phyloP scores from a whole-genome alignment of 2,888 invertebrate species.

The Hemaris fuciformis region DNA sequence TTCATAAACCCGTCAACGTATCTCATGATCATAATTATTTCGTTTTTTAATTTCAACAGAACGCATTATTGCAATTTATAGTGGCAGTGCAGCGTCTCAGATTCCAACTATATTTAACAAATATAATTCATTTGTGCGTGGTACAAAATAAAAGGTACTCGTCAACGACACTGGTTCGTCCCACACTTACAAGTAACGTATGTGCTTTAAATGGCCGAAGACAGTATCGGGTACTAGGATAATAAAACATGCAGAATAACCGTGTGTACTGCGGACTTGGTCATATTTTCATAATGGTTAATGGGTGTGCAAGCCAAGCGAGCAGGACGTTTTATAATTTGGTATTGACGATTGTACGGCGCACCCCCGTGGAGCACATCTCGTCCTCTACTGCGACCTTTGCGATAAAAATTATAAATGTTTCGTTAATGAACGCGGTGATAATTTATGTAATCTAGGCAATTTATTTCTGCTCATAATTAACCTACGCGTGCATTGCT shows the following conservation, averaged over 20 bases:
- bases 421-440: conserved; percentile 31
- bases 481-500: conserved; percentile 1
- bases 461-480: conserved; percentile 8
- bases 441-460: conserved; percentile 9
- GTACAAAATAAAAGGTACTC: conserved; percentile 54
- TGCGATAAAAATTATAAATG: conserved; percentile 44
- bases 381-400: conserved; percentile 48
- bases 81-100: conserved; percentile 53
- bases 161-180: conserved; percentile 43
- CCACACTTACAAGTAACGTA: conserved; percentile 73
- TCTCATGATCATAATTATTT: conserved; percentile 49
- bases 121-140: conserved; percentile 68
- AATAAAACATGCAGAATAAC: conserved; percentile 79
- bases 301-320: conserved; percentile 69
- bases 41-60: conserved; percentile 43
- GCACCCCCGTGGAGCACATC: conserved; percentile 54
- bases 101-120: conserved; percentile 67
- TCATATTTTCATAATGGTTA: conserved; percentile 81
- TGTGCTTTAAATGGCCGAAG: conserved; percentile 75
- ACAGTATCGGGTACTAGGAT: conserved; percentile 68
- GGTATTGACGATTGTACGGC: conserved; percentile 64
- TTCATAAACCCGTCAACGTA: conserved; percentile 40
- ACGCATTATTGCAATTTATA: conserved; percentile 67
- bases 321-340: conserved; percentile 74
- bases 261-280: conserved; percentile 66